Evolutionary conservation across 2,113 vertebrate species (phyloP).

Genomic region (Siphamia tubifer): DNA sequence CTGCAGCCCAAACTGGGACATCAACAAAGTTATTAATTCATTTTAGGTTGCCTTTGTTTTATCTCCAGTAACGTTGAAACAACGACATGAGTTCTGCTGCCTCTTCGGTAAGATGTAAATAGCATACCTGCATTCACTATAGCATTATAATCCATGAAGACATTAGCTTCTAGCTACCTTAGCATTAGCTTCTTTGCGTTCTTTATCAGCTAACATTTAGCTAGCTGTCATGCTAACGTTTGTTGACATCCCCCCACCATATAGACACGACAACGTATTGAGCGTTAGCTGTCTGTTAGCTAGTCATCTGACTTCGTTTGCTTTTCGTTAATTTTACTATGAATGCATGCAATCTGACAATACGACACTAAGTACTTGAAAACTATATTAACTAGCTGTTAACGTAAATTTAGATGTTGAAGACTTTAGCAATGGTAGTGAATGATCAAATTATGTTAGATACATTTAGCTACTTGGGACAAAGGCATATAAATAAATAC

Average conservation of each 20-base stretch:
- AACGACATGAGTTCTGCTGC: constrained; percentile 48
- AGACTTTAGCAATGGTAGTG: neutral
- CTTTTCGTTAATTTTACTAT: neutral
- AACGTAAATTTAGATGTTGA: neutral
- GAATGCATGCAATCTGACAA: neutral
- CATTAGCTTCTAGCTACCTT: constrained; percentile 20
- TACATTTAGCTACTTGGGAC: neutral
- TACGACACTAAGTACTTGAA: neutral
- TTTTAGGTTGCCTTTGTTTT: neutral
- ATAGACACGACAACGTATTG: neutral
- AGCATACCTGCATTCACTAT: neutral
- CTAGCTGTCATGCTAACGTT: constrained; percentile 46
- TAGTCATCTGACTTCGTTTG: neutral
- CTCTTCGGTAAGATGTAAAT: constrained; percentile 51
- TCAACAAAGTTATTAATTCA: constrained; percentile 39
- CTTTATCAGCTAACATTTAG: constrained; percentile 6
- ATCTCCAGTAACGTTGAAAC: neutral
- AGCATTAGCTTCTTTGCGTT: neutral
- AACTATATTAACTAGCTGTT: constrained; percentile 11
- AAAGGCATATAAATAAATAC: neutral
- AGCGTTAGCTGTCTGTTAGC: neutral
- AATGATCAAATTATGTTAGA: neutral
- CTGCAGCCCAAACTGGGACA: constrained; percentile 21
- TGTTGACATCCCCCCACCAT: constrained; percentile 30
- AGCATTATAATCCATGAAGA: neutral